phyloP scores from a whole-genome alignment of 2,797 vertebrate species.

The Hippocampus kuda region DNA sequence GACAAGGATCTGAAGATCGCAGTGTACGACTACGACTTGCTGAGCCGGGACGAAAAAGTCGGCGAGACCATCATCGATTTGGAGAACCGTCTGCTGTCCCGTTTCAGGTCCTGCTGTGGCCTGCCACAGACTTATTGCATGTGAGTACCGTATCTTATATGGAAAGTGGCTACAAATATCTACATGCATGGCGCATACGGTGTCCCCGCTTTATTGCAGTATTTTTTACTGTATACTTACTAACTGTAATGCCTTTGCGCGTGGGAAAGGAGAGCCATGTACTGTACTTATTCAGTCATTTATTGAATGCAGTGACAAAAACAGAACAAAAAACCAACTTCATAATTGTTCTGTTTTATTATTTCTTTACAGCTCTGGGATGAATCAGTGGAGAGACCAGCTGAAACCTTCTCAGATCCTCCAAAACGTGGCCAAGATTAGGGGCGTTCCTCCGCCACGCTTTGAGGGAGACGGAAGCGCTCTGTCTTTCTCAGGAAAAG shows the following conservation, averaged over 20 bases:
- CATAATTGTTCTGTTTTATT: neutral
- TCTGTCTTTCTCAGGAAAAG: conserved; percentile 72
- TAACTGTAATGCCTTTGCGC: too few relatives aligned
- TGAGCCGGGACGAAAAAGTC: conserved; percentile 93
- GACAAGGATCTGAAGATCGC: conserved; percentile 97
- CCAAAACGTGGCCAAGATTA: conserved; percentile 77
- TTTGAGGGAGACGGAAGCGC: conserved; percentile 74
- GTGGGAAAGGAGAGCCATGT: too few relatives aligned
- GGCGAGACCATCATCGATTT: conserved; percentile 93
- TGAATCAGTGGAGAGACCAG: conserved; percentile 93
- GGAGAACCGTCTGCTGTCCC: conserved; percentile 92
- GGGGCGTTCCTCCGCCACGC: conserved; percentile 64
- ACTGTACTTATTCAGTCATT: too few relatives aligned
- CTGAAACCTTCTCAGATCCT: conserved; percentile 84
- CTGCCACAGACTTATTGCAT: conserved; percentile 86
- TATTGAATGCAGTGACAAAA: too few relatives aligned
- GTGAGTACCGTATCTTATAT: conserved; percentile 66
- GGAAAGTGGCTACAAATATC: too few relatives aligned
- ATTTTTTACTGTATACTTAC: too few relatives aligned
- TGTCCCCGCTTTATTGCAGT: too few relatives aligned
- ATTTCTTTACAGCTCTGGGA: conserved; percentile 75
- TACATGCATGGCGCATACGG: too few relatives aligned
- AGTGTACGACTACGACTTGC: conserved; percentile 85
- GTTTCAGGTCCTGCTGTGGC: conserved; percentile 83
- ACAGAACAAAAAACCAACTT: too few relatives aligned